These are phyloP conservation scores for Drosophila bipectinata DNA, from an alignment of 1,140 invertebrate species.

Conservation along the genomic window DNA sequence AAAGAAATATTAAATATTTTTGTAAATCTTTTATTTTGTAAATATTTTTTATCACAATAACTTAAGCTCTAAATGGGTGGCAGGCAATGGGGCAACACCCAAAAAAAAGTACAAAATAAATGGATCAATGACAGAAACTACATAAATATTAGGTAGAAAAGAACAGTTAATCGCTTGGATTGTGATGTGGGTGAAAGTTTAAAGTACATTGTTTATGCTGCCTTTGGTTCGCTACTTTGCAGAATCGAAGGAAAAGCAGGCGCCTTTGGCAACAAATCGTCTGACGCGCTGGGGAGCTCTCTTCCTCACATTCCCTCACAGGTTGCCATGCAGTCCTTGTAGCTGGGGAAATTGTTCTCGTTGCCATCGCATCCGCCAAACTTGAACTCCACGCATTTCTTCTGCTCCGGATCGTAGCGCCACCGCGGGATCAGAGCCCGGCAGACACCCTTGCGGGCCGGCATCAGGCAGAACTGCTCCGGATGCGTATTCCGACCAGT, in stretches of 20 bases:
- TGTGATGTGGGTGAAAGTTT: conserved; percentile 40
- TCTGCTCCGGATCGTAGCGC: conserved; percentile 85
- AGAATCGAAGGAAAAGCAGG: conserved; percentile 47
- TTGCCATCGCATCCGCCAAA: conserved; percentile 89
- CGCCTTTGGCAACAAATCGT: conserved; percentile 72
- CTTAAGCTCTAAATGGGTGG: conserved; percentile 60
- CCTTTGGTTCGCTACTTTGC: conserved; percentile 60
- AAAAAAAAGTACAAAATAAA: conserved; percentile 29
- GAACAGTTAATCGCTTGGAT: conserved; percentile 44
- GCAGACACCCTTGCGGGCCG: conserved; percentile 85
- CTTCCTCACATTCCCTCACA: conserved; percentile 84
- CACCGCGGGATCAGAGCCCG: conserved; percentile 85
- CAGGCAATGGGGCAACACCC: conserved; percentile 50
- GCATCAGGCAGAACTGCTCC: conserved; percentile 81
- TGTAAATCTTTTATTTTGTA: conserved; percentile 56
- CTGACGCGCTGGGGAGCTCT: background rate
- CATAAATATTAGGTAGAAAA: conserved; percentile 73
- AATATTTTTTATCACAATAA: conserved; percentile 72
- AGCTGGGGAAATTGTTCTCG: conserved; percentile 87
- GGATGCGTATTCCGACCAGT: conserved; percentile 71
- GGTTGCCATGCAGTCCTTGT: conserved; percentile 85
- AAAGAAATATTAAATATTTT: background rate
- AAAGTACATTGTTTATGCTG: conserved; percentile 59
- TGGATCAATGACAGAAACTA: conserved; percentile 67
- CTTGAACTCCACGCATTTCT: conserved; percentile 86